phyloP scores from a whole-genome alignment of 2,888 invertebrate genomes.

The Conchocele bisecta region DNA sequence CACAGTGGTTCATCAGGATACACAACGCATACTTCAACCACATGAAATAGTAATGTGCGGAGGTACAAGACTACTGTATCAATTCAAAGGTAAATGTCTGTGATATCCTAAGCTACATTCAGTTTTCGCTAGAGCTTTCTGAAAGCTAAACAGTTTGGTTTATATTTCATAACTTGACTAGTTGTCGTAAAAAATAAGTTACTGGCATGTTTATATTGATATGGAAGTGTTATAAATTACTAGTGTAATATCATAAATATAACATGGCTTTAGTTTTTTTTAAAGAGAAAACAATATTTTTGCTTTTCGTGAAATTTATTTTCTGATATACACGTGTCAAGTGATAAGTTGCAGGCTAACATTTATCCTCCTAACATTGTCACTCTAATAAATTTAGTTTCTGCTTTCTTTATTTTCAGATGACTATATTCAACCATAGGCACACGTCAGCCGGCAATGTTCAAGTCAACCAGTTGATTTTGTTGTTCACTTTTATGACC shows the following conservation, averaged over 20 bases:
- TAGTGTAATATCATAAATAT: constrained; percentile 2
- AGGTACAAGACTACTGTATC: constrained; percentile 28
- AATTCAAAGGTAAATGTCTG: too few relatives aligned
- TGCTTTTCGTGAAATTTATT: not conserved
- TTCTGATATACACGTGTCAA: constrained; percentile 6
- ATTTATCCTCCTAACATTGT: too few relatives aligned
- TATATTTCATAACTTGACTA: not conserved
- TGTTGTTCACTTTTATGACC: too few relatives aligned
- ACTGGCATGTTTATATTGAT: not conserved
- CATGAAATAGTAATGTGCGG: constrained; percentile 20
- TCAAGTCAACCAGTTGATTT: not conserved
- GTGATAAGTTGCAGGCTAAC: too few relatives aligned
- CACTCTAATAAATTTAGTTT: too few relatives aligned
- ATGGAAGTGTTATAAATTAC: not conserved
- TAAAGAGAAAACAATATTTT: constrained; percentile 1
- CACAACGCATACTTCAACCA: constrained; percentile 5
- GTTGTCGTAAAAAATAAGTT: not conserved
- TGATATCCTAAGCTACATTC: too few relatives aligned
- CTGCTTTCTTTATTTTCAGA: too few relatives aligned
- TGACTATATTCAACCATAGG: too few relatives aligned
- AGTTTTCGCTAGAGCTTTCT: too few relatives aligned
- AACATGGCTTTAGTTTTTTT: too few relatives aligned
- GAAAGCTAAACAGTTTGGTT: too few relatives aligned
- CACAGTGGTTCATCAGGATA: constrained; percentile 15
- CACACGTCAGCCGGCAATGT: constrained; percentile 4